Evolutionary conservation across 2,113 vertebrate genomes (phyloP).

Genomic region (Ciconia boyciana): DNA sequence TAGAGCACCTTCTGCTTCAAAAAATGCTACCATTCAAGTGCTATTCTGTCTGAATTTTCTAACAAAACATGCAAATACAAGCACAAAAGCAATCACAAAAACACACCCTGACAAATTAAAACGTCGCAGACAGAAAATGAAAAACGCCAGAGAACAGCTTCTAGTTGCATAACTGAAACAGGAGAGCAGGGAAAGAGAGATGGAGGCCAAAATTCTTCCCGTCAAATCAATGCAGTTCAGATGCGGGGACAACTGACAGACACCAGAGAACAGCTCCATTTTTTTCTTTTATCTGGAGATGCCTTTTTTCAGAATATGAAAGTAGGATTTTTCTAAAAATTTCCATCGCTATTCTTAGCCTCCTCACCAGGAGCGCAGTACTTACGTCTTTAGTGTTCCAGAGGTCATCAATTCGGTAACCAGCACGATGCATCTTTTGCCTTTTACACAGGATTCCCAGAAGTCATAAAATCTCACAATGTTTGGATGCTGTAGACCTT

Average conservation of each 20-base stretch:
- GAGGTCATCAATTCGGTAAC: slow-evolving; percentile 98
- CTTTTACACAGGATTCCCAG: slow-evolving; percentile 94
- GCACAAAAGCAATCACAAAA: not conserved
- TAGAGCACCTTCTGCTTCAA: not conserved
- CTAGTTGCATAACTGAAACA: not conserved
- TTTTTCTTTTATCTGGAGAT: slow-evolving; percentile 28
- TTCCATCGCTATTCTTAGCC: not conserved
- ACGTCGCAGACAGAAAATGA: not conserved
- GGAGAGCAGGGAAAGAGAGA: not conserved
- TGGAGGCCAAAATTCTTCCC: not conserved
- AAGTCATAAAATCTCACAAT: slow-evolving; percentile 98
- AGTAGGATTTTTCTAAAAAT: slow-evolving; percentile 54
- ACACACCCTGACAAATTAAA: not conserved
- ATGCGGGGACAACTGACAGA: not conserved
- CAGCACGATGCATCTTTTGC: slow-evolving; percentile 93
- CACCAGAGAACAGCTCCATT: slow-evolving; percentile 32
- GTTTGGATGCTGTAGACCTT: slow-evolving; percentile 96
- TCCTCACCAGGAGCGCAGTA: not conserved
- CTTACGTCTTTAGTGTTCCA: slow-evolving; percentile 98
- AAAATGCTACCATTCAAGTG: not conserved
- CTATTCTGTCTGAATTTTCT: not conserved
- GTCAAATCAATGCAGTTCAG: not conserved
- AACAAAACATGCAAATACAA: not conserved
- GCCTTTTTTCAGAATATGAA: not conserved
- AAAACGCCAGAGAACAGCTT: not conserved